Evolutionary conservation across 2,797 vertebrate genomes (phyloP).

Genomic region (Peromyscus attwateri): DNA sequence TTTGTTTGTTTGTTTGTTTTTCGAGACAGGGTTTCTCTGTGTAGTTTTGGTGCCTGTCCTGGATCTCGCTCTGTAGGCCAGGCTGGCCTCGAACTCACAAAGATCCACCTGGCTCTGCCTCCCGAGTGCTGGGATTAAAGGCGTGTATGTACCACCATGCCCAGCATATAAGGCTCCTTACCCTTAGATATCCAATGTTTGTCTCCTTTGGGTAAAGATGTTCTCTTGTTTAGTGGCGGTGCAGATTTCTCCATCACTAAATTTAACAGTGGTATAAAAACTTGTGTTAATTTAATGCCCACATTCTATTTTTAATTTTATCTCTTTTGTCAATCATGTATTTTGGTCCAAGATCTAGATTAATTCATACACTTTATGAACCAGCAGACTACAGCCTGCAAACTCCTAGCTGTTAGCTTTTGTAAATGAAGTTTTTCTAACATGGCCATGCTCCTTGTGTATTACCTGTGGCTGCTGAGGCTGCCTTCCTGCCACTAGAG

Average conservation of each 20-base stretch:
- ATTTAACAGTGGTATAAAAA: neutral
- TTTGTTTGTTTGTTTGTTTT: no score
- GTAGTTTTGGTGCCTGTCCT: no score
- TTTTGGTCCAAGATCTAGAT: neutral
- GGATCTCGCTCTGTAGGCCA: neutral
- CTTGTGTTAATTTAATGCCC: neutral
- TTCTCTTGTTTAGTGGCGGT: neutral
- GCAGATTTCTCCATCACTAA: neutral
- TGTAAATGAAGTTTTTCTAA: neutral
- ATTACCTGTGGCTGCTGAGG: neutral
- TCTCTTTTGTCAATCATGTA: neutral
- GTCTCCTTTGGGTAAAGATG: neutral
- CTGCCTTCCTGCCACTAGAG: neutral
- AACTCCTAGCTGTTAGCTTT: neutral
- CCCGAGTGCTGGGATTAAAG: neutral
- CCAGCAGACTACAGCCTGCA: neutral
- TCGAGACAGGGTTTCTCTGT: no score
- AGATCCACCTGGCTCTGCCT: neutral
- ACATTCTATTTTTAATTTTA: neutral
- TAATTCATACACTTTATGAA: neutral
- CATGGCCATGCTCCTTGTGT: neutral
- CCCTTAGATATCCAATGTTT: neutral
- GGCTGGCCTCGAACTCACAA: neutral
- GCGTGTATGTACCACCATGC: fast-evolving
- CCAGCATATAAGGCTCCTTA: neutral